These are phyloP conservation scores for Anthophora plumipes DNA, from an alignment of 2,888 invertebrate genomes.

Conservation along the genomic window DNA sequence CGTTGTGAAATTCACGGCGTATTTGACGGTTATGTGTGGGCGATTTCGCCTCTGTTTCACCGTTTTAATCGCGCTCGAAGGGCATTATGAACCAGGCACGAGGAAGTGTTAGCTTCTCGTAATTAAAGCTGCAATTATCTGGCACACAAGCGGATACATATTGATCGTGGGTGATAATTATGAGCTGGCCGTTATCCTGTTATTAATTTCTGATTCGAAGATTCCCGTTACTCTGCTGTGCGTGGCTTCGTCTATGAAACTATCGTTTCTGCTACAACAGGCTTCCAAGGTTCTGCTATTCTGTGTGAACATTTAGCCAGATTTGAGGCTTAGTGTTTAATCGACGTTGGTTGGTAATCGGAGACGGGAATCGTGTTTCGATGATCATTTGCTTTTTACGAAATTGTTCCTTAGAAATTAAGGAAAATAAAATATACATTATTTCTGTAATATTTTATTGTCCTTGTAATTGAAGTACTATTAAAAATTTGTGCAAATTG, in stretches of 20 bases:
- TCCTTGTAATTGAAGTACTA: no score
- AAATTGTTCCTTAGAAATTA: no score
- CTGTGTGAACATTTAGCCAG: not conserved
- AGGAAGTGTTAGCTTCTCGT: conserved; percentile 6
- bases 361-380: no score
- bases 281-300: not conserved
- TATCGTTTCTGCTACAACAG: not conserved
- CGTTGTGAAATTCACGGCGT: conserved; percentile 6
- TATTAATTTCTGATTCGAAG: conserved; percentile 29
- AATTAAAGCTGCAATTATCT: conserved; percentile 53
- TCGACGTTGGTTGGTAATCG: not conserved
- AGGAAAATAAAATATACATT: no score
- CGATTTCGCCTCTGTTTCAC: conserved; percentile 11
- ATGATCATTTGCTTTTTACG: no score
- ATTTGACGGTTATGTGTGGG: not conserved
- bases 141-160: conserved; percentile 19
- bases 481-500: no score
- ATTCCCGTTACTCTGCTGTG: not conserved
- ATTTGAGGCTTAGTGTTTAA: not conserved
- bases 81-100: not conserved
- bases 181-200: conserved; percentile 10
- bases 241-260: not conserved
- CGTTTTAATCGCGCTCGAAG: conserved; percentile 1
- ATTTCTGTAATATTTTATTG: no score
- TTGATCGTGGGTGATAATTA: conserved; percentile 33